phyloP scores from a whole-genome alignment of 2,888 invertebrate genomes.

The Ctena decussata region DNA sequence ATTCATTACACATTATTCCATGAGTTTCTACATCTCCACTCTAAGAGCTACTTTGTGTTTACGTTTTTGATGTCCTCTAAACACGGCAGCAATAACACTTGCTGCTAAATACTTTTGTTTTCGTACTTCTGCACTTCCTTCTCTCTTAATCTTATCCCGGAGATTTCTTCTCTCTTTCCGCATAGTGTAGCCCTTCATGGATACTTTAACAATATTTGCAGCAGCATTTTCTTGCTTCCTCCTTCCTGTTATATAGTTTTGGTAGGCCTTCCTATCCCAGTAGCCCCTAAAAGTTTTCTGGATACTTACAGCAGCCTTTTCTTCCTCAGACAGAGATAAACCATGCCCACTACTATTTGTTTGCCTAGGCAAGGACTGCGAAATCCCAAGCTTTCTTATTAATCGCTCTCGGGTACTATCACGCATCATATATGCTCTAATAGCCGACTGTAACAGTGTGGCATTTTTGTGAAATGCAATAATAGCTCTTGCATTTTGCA shows the following conservation, averaged over 20 bases:
- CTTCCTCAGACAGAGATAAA: conserved; percentile 29
- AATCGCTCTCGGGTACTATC: conserved; percentile 35
- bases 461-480: conserved; percentile 56
- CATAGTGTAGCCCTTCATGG: conserved; percentile 39
- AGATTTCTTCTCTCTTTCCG: conserved; percentile 26
- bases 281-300: conserved; percentile 62
- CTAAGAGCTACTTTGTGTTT: conserved; percentile 35
- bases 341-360: conserved; percentile 19
- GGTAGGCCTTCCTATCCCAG: conserved; percentile 40
- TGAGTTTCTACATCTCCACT: conserved; percentile 54
- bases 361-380: conserved; percentile 40
- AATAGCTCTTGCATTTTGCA: conserved; percentile 52
- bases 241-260: conserved; percentile 15
- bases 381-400: conserved; percentile 23
- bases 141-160: conserved; percentile 17
- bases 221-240: conserved; percentile 20
- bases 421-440: conserved; percentile 42
- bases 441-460: conserved; percentile 52
- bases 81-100: conserved; percentile 47
- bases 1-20: neutral
- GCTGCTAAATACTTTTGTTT: conserved; percentile 39
- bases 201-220: conserved; percentile 45
- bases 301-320: conserved; percentile 46
- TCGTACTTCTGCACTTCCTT: conserved; percentile 26
- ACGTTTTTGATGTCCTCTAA: conserved; percentile 37